A percentile compares a stretch with the other conserved stretches of the same genome.
These are phyloP conservation scores for Tribolium freemani DNA, from an alignment of 2,888 invertebrate species.

Conservation along the genomic window DNA sequence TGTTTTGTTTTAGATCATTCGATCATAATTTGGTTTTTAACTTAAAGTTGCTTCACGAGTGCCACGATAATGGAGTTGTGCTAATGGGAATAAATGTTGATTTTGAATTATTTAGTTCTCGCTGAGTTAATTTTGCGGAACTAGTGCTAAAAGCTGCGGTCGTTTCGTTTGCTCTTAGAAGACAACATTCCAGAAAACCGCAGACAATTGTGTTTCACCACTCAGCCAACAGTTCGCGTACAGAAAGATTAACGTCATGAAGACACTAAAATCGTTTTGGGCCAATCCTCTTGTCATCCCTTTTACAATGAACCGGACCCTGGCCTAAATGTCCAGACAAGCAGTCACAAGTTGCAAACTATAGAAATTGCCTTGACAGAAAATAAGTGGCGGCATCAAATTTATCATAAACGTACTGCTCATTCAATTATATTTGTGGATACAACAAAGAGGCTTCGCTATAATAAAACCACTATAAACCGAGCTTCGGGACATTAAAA, in stretches of 20 bases:
- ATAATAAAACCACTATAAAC: constrained; percentile 18
- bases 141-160: neutral
- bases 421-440: constrained; percentile 18
- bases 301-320: neutral
- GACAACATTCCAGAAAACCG: constrained; percentile 6
- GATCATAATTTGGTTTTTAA: too few relatives aligned
- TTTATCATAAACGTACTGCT: constrained; percentile 12
- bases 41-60: too few relatives aligned
- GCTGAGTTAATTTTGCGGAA: neutral
- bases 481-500: constrained; percentile 30
- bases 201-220: constrained; percentile 10
- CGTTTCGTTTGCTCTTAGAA: neutral
- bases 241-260: neutral
- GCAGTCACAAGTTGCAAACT: neutral
- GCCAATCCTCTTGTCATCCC: neutral
- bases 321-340: constrained; percentile 3
- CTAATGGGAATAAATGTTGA: too few relatives aligned
- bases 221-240: neutral
- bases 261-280: neutral
- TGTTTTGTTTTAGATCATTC: too few relatives aligned
- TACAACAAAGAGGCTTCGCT: constrained; percentile 8
- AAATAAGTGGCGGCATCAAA: neutral
- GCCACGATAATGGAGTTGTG: too few relatives aligned
- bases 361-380: neutral
- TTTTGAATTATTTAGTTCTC: neutral